These are phyloP conservation scores for Intellagama lesueurii DNA, from an alignment of 2,797 vertebrate genomes.

Conservation along the genomic window DNA sequence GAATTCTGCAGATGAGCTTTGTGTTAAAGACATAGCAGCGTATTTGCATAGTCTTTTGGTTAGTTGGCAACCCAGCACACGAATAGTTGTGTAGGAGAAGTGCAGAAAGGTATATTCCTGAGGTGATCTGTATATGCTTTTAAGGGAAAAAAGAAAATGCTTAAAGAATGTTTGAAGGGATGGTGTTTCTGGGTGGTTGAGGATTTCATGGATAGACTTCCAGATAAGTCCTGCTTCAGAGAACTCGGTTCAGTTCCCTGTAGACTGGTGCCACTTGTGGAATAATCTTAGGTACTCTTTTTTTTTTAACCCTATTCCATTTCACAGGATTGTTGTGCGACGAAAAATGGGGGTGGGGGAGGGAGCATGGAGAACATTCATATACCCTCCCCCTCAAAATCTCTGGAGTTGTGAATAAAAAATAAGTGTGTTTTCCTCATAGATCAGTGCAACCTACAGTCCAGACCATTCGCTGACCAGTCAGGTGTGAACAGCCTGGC, in stretches of 20 bases:
- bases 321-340: not conserved
- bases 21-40: not conserved
- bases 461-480: not conserved
- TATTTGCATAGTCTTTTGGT: not conserved
- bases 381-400: too few species aligned
- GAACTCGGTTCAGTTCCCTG: not conserved
- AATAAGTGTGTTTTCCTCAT: too few species aligned
- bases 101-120: too few species aligned
- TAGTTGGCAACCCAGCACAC: not conserved
- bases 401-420: too few species aligned
- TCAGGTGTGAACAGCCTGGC: not conserved
- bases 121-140: too few species aligned
- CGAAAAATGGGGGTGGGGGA: too few species aligned
- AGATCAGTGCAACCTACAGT: too few species aligned
- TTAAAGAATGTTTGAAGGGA: not conserved
- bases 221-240: not conserved
- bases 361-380: not conserved
- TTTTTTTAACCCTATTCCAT: not conserved
- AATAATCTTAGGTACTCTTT: not conserved
- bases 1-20: not conserved
- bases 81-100: not conserved
- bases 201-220: not conserved
- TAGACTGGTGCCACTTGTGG: not conserved
- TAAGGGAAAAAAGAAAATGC: not conserved
- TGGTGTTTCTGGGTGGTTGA: too few species aligned